Base-by-base conservation (phyloP, 2,797 vertebrate genomes). In the Sebastes oblongus region DNA sequence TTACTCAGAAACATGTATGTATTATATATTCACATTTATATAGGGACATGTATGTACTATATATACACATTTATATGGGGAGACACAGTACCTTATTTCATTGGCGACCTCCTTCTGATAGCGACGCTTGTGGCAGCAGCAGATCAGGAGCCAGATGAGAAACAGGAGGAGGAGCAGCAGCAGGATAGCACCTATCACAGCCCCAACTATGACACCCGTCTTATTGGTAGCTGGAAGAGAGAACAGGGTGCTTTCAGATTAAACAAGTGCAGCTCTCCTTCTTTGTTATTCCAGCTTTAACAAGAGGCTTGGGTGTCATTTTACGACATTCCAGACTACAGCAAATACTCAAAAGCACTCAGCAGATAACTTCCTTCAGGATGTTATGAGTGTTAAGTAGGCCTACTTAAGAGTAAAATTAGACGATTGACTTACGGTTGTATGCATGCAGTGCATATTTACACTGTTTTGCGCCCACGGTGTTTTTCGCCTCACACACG, bases 91-190 rank as follows among this genome's bases (percentile, higher is more conserved):
- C 97, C 94, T 96, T 87, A 98, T 95, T 58, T 97, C 97, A 65
- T 96, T 96, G 32, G 95, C 94, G n/a, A 96, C 82, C 92, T 97
- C 96, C 80, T 93, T 94, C 84, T 96, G 88, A 60, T 96, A 96
- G 78, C 95, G 93, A 34, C 92, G 93, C 85, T 96, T 96, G 24
- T 94, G 93, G 94, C 96, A 97, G 90, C 96, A 97, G 92, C 95
- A 96, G 89, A 96, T 52, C 75, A 98, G 91, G 0, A 97, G 96
- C 95, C 96, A 97, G 91, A 97, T 94, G 92, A 98, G 95, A 27
- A 98, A 46, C 59, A 97, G 91, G 11, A 98, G 95, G 20, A 98
- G 94, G 18, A 96, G 94, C 65, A 97, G 82, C 36, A 97, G 88
- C 79, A 99, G 90, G 56, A 98, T 72, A 3, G 96, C 94, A 12